Base-by-base conservation (phyloP, 2,113 vertebrate genomes). In the Dunckerocampus dactyliophorus region DNA sequence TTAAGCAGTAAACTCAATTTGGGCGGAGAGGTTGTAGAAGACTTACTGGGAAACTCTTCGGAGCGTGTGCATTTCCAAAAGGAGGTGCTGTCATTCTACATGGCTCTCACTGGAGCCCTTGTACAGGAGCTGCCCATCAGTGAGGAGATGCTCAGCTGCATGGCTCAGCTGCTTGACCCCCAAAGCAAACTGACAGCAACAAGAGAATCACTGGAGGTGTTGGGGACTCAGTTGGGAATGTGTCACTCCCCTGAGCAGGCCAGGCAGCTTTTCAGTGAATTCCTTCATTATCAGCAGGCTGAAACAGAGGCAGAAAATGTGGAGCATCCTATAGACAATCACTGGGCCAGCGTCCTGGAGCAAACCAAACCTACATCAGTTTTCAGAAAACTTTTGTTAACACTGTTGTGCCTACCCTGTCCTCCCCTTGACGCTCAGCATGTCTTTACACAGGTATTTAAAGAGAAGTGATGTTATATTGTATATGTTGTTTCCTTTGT, bases 381-480 rank as follows among this genome's bases (percentile, higher is more conserved):
- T 28, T 87, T 91, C 65, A 85, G 81, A 45, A 90, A 80, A 65
- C 89, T 92, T 6, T 54, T 91, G 37, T 62, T 90, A 61, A 87
- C 82, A 60, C 72, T 92, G 45, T 42, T 92, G 70, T 79, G 80
- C 34, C 60, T 92, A 16, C 88, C 89, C 20, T 84, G 84, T 69
- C 88, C 88, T 65, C 80, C 87, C 0, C 82, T 89, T 15, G 77
- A 86, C 19, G 50, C 82, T 1, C 65, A 81, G 43, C 63, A 76
- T 17, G 64, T 89, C 65, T 89, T 90, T 69, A 61, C 72, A 52
- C 74, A 84, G 8, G 43, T 8, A 15, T 8, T 10, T 50, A 1
- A 28, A 10, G 15, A 47, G 14, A 2, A 24, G 49, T 51, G 1
- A 16, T 28, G 24, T 20, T 51, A 24, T 3, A 5, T 22, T 15